Conservation (phyloP, 2,113 vertebrate species). For the Poeciliopsis turrubarensis region DNA sequence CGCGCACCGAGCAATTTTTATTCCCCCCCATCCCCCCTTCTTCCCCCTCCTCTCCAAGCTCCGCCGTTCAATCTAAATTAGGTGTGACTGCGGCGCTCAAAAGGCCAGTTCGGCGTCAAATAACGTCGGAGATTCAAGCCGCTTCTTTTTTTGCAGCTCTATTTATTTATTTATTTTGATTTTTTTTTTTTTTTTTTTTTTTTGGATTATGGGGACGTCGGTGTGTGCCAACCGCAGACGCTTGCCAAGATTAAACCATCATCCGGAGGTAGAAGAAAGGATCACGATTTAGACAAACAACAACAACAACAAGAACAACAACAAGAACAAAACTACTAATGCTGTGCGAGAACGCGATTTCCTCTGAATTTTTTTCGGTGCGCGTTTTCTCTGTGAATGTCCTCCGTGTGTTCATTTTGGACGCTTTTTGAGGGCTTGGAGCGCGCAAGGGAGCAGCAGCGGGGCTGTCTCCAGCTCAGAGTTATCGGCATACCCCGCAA, state of each 20-base stretch:
- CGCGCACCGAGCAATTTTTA: conserved; percentile 41
- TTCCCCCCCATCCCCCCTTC: too few relatives aligned
- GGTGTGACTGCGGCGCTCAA: conserved; percentile 39
- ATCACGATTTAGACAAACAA: conserved; percentile 1
- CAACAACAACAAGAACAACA: not conserved
- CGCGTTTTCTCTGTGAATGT: conserved; percentile 26
- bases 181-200: too few relatives aligned
- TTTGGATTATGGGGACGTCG: conserved; percentile 57
- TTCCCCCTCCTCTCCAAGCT: not conserved
- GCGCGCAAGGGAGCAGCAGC: conserved; percentile 35
- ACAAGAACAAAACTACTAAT: not conserved
- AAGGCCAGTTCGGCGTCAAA: conserved; percentile 30
- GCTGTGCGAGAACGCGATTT: conserved; percentile 30
- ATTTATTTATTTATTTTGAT: too few relatives aligned
- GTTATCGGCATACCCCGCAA: conserved; percentile 40
- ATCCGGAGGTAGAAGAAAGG: conserved; percentile 15
- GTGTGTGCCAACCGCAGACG: conserved; percentile 43
- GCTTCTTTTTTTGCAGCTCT: conserved; percentile 12
- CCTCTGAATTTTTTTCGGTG: conserved; percentile 12
- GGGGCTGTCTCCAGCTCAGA: conserved; percentile 25
- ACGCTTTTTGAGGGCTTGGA: conserved; percentile 19
- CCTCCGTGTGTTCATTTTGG: conserved; percentile 12
- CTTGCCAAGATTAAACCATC: conserved; percentile 40
- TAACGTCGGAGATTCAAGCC: conserved; percentile 22
- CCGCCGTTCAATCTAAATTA: conserved; percentile 40